Conservation (phyloP, 2,888 invertebrate genomes). For the Helleia helle region DNA sequence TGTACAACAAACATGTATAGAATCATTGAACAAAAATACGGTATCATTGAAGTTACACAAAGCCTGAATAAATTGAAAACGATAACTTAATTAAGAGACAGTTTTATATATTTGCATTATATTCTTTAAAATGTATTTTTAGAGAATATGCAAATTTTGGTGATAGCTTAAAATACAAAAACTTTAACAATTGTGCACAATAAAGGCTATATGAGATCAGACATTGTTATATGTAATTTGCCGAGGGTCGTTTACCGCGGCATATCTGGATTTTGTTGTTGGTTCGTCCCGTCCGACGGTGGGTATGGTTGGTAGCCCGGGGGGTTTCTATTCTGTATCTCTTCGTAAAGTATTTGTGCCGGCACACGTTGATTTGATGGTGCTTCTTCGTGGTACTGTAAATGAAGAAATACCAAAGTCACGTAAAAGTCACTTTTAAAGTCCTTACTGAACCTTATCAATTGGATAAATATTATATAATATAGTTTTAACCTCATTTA, state of each 20-base stretch:
- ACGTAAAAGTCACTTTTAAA: too few species aligned
- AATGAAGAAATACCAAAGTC: background rate
- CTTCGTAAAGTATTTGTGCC: slow-evolving; percentile 36
- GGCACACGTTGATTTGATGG: slow-evolving; percentile 23
- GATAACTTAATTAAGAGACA: too few species aligned
- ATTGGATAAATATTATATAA: too few species aligned
- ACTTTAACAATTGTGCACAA: background rate
- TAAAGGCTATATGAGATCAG: background rate
- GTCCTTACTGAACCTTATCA: too few species aligned
- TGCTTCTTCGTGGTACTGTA: background rate
- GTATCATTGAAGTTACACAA: too few species aligned
- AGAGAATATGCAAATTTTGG: too few species aligned
- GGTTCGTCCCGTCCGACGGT: slow-evolving; percentile 1
- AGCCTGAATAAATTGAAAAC: too few species aligned
- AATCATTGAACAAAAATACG: too few species aligned
- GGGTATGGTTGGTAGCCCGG: slow-evolving; percentile 24
- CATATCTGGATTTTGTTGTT: background rate
- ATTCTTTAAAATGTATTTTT: too few species aligned
- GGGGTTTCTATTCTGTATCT: slow-evolving; percentile 19
- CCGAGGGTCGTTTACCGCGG: background rate
- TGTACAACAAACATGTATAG: too few species aligned
- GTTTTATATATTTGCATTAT: too few species aligned
- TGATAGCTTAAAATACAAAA: background rate
- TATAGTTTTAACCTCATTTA: too few species aligned
- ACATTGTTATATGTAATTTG: background rate